Evolutionary conservation across 2,797 vertebrate species (phyloP).

Genomic region (Prunella strophiata): DNA sequence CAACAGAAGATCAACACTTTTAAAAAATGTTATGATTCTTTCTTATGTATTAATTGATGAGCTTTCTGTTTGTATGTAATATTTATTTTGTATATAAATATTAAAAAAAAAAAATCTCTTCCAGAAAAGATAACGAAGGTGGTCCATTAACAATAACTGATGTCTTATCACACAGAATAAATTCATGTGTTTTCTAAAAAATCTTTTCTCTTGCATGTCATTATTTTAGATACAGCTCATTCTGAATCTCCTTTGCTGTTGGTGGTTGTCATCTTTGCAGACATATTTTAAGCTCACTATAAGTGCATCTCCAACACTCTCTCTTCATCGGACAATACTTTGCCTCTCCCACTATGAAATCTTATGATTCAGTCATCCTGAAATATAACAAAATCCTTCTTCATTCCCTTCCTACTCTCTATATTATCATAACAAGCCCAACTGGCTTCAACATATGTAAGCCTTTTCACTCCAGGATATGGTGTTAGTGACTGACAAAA

Average conservation of each 20-base stretch:
- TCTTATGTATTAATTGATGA: not conserved
- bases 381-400: not conserved
- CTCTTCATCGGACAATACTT: not conserved
- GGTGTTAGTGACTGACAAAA: not conserved
- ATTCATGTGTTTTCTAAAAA: not conserved
- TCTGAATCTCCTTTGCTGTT: not conserved
- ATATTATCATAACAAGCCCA: not conserved
- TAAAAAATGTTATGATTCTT: not conserved
- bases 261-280: not conserved
- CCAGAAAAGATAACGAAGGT: not conserved
- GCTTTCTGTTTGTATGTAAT: not conserved
- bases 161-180: not conserved
- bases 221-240: not conserved
- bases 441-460: not conserved
- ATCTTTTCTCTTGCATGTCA: not conserved
- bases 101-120: not conserved
- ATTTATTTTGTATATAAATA: not conserved
- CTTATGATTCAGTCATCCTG: not conserved
- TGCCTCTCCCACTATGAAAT: not conserved
- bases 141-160: not conserved
- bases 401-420: not conserved
- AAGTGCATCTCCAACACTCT: not conserved
- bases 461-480: not conserved
- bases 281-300: not conserved
- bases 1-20: not conserved